A percentile compares a stretch with the other conserved stretches of the same genome.
Conservation (phyloP, 2,888 invertebrate species). For the Napeogenes sylphis region DNA sequence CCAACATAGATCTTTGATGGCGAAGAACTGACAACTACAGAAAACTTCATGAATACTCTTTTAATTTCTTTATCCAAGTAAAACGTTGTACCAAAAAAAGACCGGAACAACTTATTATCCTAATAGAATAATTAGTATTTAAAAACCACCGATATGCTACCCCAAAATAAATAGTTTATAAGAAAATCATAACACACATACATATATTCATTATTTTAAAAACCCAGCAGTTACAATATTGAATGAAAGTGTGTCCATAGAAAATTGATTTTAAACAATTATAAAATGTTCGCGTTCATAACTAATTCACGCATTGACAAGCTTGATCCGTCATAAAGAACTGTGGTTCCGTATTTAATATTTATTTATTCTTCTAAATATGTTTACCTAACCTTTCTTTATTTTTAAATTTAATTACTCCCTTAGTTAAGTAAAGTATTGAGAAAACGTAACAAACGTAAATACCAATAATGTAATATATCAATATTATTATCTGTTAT, state of each 20-base stretch:
- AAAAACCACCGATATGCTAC: background rate
- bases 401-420: background rate
- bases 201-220: background rate
- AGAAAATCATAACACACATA: background rate
- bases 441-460: too few relatives aligned
- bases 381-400: background rate
- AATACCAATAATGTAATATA: too few relatives aligned
- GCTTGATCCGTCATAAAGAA: background rate
- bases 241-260: conserved; percentile 26
- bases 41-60: too few relatives aligned
- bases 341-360: background rate
- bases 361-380: background rate
- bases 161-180: too few relatives aligned
- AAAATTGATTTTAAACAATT: conserved; percentile 22
- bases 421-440: too few relatives aligned
- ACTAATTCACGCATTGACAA: conserved; percentile 13
- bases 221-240: conserved; percentile 1
- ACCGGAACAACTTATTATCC: background rate
- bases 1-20: too few relatives aligned
- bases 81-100: background rate
- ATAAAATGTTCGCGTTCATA: conserved; percentile 7
- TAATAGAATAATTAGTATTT: conserved; percentile 1
- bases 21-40: too few relatives aligned
- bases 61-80: too few relatives aligned
- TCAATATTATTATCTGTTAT: too few relatives aligned